Conservation (phyloP, 2,797 vertebrate genomes). For the Phrynocephalus guinanensis region DNA sequence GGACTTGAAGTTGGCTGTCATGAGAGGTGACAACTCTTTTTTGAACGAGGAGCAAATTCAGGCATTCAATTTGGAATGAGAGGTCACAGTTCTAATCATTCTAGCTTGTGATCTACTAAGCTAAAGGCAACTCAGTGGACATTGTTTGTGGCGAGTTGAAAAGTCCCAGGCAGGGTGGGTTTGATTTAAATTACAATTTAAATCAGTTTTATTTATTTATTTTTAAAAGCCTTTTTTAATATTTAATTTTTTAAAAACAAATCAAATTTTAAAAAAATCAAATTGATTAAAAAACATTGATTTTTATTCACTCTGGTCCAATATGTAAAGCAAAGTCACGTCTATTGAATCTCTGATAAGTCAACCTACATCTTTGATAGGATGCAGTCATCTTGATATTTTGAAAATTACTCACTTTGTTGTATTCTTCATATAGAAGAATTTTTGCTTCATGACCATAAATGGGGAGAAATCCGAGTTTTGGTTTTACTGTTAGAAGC, state of each 20-base stretch:
- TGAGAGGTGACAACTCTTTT: conserved; percentile 65
- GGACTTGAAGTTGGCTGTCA: conserved; percentile 49
- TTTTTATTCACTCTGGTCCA: too few species aligned
- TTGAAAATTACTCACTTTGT: neutral
- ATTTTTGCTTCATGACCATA: neutral
- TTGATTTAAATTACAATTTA: too few species aligned
- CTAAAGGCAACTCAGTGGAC: neutral
- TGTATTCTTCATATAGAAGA: neutral
- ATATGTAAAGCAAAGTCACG: neutral
- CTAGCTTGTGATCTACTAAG: too few species aligned
- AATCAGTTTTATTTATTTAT: too few species aligned
- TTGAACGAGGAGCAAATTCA: conserved; percentile 50
- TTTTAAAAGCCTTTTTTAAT: too few species aligned
- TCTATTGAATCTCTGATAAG: neutral
- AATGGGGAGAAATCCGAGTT: neutral
- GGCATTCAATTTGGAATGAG: conserved; percentile 46
- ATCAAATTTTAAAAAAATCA: too few species aligned
- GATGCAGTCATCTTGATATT: neutral
- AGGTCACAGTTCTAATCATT: neutral
- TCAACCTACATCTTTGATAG: neutral
- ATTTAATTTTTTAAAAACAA: too few species aligned
- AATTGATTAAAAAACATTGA: too few species aligned
- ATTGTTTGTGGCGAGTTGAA: neutral
- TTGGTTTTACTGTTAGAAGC: neutral
- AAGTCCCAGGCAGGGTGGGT: too few species aligned